Base-by-base conservation (phyloP, 2,888 invertebrate species). In the Anodontia alba region DNA sequence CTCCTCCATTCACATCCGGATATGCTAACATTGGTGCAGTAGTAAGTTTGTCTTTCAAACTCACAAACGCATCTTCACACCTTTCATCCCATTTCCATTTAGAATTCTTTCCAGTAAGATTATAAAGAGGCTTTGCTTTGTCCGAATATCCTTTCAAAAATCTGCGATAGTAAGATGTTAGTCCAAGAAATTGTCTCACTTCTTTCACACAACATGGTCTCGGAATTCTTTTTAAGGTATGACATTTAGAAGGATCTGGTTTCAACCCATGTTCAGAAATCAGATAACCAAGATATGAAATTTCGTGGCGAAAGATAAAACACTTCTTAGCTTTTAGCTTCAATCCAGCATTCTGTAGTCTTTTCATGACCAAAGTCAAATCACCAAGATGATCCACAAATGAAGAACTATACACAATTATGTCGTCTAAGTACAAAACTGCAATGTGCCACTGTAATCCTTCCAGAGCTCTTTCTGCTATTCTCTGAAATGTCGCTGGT, bases 401-500 rank as follows among this genome's bases (percentile, higher is more conserved):
- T 68, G 10, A n/a, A 57, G 29, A 57, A 57, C 57, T 57, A 29
- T 26, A 57, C 57, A 57, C 57, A 57, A 57, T 57, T n/a, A 57
- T 57, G 57, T 57, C 57, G n/a, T 57, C 57, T 57, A 57, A 29
- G n/a, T 57, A 57, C 29, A 57, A 57, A 8, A 57, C 57, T 26
- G 69, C 69, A 20, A 71, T 43, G 26, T 62, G 43, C 71, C 67
- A 77, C 15, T 76, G 71, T 72, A 33, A 42, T 1, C 73, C 73
- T 5, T 51, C 20, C 42, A 72, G 70, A 0, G 36, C 38, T 0
- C 51, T 68, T 33, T 81, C 81, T 1, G 70, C 70, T 0, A 81
- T 69, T 33, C 81, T 20, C 26, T 73, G 69, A 42, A 78, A 76
- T 26, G 82, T 76, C 23, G 76, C 78, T 7, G 73, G 78, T 0